A percentile compares a stretch with the other conserved stretches of the same genome.
Conservation (phyloP, 1,140 invertebrate species). For the Phortica variegata region DNA sequence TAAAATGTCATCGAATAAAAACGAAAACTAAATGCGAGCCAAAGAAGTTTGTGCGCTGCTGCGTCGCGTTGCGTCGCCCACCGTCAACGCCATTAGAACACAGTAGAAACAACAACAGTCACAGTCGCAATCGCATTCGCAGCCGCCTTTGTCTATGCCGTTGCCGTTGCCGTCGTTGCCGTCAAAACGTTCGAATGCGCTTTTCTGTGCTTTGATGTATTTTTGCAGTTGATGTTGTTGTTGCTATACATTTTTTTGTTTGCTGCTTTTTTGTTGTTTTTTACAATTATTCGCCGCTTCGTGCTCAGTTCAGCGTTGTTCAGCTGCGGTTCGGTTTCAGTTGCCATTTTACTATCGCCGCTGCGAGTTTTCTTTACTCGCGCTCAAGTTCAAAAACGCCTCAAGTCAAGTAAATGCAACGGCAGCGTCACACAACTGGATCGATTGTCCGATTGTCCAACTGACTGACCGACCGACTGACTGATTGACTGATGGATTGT, state of each 20-base stretch:
- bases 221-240: constrained; percentile 20
- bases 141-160: constrained; percentile 1
- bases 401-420: too few relatives aligned
- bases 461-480: too few relatives aligned
- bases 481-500: too few relatives aligned
- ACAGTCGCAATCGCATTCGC: not conserved
- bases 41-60: constrained; percentile 10
- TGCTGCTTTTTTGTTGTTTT: too few relatives aligned
- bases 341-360: constrained; percentile 52
- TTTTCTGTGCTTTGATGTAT: too few relatives aligned
- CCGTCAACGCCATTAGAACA: constrained; percentile 1
- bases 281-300: too few relatives aligned
- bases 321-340: constrained; percentile 31
- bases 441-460: too few relatives aligned
- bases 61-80: constrained; percentile 5
- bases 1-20: constrained; percentile 2
- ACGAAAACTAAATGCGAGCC: constrained; percentile 1
- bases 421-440: too few relatives aligned
- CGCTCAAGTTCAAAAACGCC: too few relatives aligned
- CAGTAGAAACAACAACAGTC: constrained; percentile 11
- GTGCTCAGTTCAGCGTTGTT: too few relatives aligned
- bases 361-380: too few relatives aligned
- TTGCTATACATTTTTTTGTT: constrained; percentile 49
- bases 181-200: constrained; percentile 28
- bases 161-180: constrained; percentile 11